Conservation (phyloP, 2,888 invertebrate species). For the Lepidocyrtoides sp. region DNA sequence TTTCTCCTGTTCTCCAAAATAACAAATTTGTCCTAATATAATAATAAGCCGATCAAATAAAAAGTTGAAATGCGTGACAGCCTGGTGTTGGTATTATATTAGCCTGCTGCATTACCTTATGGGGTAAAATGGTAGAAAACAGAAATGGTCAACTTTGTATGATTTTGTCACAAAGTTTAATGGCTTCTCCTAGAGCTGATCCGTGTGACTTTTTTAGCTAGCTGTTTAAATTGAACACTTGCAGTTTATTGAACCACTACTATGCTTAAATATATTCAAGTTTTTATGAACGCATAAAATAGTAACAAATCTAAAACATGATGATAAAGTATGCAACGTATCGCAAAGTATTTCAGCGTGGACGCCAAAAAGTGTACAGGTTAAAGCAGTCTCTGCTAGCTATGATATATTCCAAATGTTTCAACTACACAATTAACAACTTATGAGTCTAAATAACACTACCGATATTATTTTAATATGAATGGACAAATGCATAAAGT, state of each 20-base stretch:
- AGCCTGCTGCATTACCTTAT: background rate
- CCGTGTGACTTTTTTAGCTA: too few relatives aligned
- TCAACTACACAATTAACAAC: too few relatives aligned
- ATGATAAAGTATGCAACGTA: background rate
- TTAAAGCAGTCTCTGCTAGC: too few relatives aligned
- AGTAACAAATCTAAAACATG: too few relatives aligned
- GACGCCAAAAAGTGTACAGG: background rate
- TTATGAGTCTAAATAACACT: too few relatives aligned
- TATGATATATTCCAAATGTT: too few relatives aligned
- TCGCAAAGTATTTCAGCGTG: background rate
- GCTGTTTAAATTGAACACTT: too few relatives aligned
- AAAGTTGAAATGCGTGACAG: conserved; percentile 8
- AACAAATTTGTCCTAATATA: background rate
- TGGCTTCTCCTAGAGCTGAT: background rate
- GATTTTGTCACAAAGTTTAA: background rate
- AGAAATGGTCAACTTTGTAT: background rate
- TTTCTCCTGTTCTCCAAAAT: background rate
- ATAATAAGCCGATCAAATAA: conserved; percentile 21
- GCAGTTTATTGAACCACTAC: too few relatives aligned
- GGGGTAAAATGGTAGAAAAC: background rate
- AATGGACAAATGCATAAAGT: background rate
- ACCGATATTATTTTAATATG: too few relatives aligned
- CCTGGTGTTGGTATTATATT: too few relatives aligned
- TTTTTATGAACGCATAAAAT: too few relatives aligned
- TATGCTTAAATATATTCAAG: too few relatives aligned